Conservation (phyloP, 2,113 vertebrate species). For the Meles meles region DNA sequence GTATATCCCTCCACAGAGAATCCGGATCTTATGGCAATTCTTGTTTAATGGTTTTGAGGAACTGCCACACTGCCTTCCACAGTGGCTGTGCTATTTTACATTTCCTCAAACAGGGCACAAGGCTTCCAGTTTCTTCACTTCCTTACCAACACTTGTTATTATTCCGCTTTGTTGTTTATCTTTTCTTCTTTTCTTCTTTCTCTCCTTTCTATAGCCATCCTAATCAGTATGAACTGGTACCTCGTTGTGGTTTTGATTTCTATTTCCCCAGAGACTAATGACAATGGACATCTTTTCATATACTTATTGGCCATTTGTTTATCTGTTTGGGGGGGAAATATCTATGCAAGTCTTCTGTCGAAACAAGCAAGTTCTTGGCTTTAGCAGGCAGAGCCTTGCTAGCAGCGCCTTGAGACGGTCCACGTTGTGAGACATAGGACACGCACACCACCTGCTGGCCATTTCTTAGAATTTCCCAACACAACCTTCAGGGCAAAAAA, state of each 20-base stretch:
- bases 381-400: neutral
- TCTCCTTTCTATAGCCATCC: neutral
- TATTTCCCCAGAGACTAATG: neutral
- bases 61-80: neutral
- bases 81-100: neutral
- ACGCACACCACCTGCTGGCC: constrained; percentile 44
- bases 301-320: neutral
- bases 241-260: neutral
- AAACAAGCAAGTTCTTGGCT: neutral
- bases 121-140: neutral
- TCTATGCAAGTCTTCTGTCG: neutral
- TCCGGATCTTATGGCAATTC: too few species aligned
- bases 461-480: neutral
- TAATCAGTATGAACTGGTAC: neutral
- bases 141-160: neutral
- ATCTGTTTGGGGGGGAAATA: neutral
- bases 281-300: neutral
- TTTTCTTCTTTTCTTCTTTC: neutral
- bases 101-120: neutral
- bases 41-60: neutral
- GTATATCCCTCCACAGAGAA: neutral
- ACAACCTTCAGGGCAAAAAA: neutral
- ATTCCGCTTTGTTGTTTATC: neutral
- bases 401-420: neutral
- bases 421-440: neutral